Evolutionary conservation across 2,888 invertebrate species (phyloP).

Genomic region (Poecilobothrus nobilitatus): DNA sequence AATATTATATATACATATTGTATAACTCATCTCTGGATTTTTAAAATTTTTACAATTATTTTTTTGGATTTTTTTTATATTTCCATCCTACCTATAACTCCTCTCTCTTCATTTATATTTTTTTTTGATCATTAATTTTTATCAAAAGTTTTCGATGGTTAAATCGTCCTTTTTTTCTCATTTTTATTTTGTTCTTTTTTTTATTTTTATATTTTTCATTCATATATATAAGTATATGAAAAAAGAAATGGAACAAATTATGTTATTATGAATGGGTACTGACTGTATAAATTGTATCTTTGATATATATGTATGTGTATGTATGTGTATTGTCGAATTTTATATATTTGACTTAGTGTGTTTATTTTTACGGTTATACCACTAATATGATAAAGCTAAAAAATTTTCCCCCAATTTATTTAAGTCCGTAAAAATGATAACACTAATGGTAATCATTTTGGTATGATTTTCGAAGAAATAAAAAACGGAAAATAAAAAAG

Average conservation of each 20-base stretch:
- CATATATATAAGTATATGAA: too few species aligned
- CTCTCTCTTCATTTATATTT: neutral
- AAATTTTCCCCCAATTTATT: neutral
- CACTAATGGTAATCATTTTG: neutral
- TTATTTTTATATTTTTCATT: too few species aligned
- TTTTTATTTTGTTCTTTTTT: neutral
- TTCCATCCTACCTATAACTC: neutral
- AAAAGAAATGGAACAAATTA: too few species aligned
- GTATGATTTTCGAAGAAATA: too few species aligned
- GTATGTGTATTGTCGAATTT: neutral
- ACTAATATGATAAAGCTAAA: neutral
- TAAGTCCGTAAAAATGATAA: neutral
- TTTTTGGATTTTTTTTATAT: neutral
- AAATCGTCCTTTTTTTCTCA: neutral
- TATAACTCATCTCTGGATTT: neutral
- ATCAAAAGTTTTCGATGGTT: neutral
- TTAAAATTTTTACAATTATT: neutral
- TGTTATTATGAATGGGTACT: too few species aligned
- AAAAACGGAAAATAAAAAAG: too few species aligned
- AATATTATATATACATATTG: neutral
- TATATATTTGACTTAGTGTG: neutral
- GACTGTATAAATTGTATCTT: too few species aligned
- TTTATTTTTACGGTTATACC: neutral
- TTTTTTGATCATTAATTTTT: conserved; percentile 1
- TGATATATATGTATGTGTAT: neutral